Percentiles rank a stretch among this genome's conserved stretches.
phyloP scores from a whole-genome alignment of 1,140 invertebrate species.

The Pogonognathellus flavescens region DNA sequence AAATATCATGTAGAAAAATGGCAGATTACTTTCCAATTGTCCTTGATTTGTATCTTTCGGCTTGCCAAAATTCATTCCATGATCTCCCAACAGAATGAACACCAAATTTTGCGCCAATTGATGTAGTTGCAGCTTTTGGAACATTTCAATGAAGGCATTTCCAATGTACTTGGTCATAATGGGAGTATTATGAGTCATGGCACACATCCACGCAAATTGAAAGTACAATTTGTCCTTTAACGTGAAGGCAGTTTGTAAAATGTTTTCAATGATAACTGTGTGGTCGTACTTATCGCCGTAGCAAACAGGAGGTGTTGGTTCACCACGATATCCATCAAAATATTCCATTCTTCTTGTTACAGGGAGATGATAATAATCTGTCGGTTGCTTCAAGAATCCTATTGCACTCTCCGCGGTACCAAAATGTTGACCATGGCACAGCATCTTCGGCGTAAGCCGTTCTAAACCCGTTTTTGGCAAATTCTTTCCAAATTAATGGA shows the following conservation, averaged over 20 bases:
- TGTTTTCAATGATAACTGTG: conserved; percentile 69
- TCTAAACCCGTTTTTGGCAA: conserved; percentile 78
- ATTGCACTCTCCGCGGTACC: conserved; percentile 77
- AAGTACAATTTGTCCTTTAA: conserved; percentile 71
- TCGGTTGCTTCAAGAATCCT: conserved; percentile 83
- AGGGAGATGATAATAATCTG: conserved; percentile 85
- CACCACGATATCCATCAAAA: conserved; percentile 73
- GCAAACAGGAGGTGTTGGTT: conserved; percentile 76
- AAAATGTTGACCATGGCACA: conserved; percentile 82
- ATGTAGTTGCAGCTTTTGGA: conserved; percentile 67
- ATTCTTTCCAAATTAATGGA: conserved; percentile 85
- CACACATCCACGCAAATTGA: conserved; percentile 84
- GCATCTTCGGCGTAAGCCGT: conserved; percentile 86
- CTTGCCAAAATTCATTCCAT: conserved; percentile 89
- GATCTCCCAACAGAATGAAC: conserved; percentile 89
- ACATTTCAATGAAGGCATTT: conserved; percentile 68
- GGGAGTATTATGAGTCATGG: conserved; percentile 82
- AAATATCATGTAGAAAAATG: conserved; percentile 85
- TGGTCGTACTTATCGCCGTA: conserved; percentile 75
- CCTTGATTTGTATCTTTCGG: conserved; percentile 85
- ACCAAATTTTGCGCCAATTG: conserved; percentile 72
- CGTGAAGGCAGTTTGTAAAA: conserved; percentile 62
- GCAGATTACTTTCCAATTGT: conserved; percentile 89
- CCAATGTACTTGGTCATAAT: conserved; percentile 81
- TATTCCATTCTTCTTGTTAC: conserved; percentile 76